Conservation (phyloP, 2,888 invertebrate species). For the Aphrophora alni region DNA sequence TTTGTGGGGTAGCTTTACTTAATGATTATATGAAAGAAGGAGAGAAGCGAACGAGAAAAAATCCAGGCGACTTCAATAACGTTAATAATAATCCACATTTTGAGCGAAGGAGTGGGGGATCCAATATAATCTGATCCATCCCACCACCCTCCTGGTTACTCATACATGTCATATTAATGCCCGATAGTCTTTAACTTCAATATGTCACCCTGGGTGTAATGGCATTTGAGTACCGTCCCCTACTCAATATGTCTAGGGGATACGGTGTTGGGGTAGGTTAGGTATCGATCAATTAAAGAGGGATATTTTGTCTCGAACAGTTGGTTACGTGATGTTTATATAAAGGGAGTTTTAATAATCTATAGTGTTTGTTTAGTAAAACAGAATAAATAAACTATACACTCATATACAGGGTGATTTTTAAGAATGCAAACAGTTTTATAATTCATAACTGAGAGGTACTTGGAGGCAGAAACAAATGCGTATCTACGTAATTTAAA, state of each 20-base stretch:
- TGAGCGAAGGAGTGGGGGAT: not conserved
- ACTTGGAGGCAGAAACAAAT: too few species aligned
- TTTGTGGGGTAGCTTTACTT: not conserved
- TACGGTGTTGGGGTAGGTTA: not conserved
- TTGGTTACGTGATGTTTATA: too few species aligned
- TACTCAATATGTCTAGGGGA: not conserved
- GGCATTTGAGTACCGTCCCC: not conserved
- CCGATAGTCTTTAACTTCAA: not conserved
- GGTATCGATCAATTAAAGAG: not conserved
- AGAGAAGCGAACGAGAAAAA: not conserved
- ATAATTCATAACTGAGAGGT: too few species aligned
- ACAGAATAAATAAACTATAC: too few species aligned
- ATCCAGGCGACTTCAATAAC: not conserved
- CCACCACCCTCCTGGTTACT: not conserved
- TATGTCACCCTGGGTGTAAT: not conserved
- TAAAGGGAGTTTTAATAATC: too few species aligned
- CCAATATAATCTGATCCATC: not conserved
- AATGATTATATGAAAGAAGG: not conserved
- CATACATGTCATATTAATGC: not conserved
- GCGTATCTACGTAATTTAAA: too few species aligned
- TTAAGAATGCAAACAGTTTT: too few species aligned
- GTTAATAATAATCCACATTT: constrained; percentile 3
- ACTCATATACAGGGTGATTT: too few species aligned
- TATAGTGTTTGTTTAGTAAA: too few species aligned
- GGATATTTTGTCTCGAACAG: not conserved